Evolutionary conservation across 2,113 vertebrate species (phyloP).

Genomic region (Anolis sagrei): DNA sequence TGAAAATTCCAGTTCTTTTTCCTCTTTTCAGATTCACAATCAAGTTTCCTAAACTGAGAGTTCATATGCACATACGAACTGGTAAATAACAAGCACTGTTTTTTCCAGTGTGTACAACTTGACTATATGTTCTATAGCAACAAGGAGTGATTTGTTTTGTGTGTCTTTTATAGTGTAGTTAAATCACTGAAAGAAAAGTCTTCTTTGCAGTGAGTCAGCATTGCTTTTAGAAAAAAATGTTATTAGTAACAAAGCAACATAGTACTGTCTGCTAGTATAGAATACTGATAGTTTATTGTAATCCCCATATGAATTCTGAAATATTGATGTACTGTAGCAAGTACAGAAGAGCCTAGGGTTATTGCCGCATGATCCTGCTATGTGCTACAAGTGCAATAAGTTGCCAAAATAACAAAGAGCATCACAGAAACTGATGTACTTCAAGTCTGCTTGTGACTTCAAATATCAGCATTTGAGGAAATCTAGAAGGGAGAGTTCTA

Average conservation of each 20-base stretch:
- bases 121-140: slow-evolving; percentile 43
- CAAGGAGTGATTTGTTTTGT: slow-evolving; percentile 55
- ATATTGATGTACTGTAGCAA: slow-evolving; percentile 39
- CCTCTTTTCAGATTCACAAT: background rate
- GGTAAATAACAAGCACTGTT: background rate
- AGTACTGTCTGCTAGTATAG: slow-evolving; percentile 33
- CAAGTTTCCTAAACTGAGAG: background rate
- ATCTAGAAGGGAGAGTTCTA: slow-evolving; percentile 59
- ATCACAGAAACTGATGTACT: slow-evolving; percentile 49
- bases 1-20: background rate
- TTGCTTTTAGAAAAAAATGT: slow-evolving; percentile 51
- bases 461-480: slow-evolving; percentile 53
- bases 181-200: slow-evolving; percentile 43
- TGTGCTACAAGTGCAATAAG: slow-evolving; percentile 25
- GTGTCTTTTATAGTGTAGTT: slow-evolving; percentile 54
- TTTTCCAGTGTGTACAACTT: background rate
- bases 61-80: background rate
- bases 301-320: slow-evolving; percentile 39
- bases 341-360: slow-evolving; percentile 44
- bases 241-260: slow-evolving; percentile 50
- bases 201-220: slow-evolving; percentile 54
- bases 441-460: slow-evolving; percentile 46
- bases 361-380: slow-evolving; percentile 34
- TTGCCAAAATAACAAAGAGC: slow-evolving; percentile 33
- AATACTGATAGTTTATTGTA: slow-evolving; percentile 40